Conservation (phyloP, 2,113 vertebrate species). For the Pluvianellus socialis region DNA sequence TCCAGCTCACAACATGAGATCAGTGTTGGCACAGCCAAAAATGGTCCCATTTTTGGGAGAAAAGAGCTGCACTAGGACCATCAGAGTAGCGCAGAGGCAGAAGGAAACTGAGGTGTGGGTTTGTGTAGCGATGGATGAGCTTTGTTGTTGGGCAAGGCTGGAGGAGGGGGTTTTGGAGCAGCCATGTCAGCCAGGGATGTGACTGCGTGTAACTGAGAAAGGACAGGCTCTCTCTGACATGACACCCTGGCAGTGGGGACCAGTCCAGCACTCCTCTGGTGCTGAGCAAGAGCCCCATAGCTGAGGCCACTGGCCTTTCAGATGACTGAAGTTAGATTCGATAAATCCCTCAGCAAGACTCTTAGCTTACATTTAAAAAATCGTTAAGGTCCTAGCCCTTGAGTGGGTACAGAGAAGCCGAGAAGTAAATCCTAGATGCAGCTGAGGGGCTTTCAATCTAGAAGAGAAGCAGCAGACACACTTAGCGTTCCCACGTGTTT, state of each 20-base stretch:
- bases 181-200: neutral
- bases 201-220: neutral
- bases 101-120: neutral
- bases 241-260: neutral
- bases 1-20: neutral
- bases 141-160: neutral
- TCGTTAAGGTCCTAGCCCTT: neutral
- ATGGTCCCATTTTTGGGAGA: neutral
- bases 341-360: neutral
- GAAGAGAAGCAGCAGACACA: neutral
- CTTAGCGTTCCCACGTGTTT: neutral
- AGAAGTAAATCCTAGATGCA: neutral
- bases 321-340: neutral
- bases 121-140: neutral
- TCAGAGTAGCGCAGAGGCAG: neutral
- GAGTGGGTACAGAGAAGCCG: neutral
- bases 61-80: neutral
- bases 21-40: neutral
- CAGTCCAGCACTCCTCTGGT: neutral
- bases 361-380: neutral
- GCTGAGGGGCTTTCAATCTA: neutral
- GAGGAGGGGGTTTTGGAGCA: neutral
- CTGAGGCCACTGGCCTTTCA: neutral
- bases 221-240: neutral
- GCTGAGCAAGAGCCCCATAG: neutral